These are phyloP conservation scores for Agrilus planipennis DNA, from an alignment of 1,140 invertebrate species.

Conservation along the genomic window DNA sequence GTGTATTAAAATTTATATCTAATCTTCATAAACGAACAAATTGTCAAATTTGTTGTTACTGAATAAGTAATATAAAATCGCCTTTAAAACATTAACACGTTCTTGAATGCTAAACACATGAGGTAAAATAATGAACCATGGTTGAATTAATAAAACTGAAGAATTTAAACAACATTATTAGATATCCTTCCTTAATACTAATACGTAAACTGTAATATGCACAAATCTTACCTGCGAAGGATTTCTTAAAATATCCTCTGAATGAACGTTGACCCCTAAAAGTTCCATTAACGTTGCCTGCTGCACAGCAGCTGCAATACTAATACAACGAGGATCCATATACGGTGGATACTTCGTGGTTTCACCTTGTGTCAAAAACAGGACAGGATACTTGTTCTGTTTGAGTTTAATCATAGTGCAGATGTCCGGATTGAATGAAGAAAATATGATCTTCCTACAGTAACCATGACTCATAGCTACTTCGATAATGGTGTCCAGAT, in stretches of 20 bases:
- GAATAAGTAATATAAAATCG: too few species aligned
- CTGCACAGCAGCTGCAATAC: conserved; percentile 67
- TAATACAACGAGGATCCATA: conserved; percentile 68
- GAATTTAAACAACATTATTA: too few species aligned
- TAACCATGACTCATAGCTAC: conserved; percentile 61
- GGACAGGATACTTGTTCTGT: conserved; percentile 90
- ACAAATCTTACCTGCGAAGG: conserved; percentile 47
- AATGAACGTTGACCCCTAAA: conserved; percentile 81
- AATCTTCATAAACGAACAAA: too few species aligned
- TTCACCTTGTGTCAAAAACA: conserved; percentile 83
- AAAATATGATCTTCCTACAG: conserved; percentile 74
- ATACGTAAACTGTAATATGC: too few species aligned
- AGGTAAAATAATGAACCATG: too few species aligned
- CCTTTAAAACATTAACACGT: too few species aligned
- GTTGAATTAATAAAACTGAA: too few species aligned
- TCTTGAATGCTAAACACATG: too few species aligned
- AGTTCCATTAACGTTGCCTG: conserved; percentile 69
- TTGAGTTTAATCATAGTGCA: conserved; percentile 84
- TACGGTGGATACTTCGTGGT: conserved; percentile 72
- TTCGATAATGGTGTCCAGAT: conserved; percentile 81
- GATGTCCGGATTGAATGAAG: conserved; percentile 90
- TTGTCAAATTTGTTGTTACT: too few species aligned
- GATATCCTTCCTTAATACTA: too few species aligned
- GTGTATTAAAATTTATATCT: too few species aligned
- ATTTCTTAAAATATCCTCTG: conserved; percentile 80